Conservation (phyloP, 2,797 vertebrate genomes). For the Hippoglossus hippoglossus region DNA sequence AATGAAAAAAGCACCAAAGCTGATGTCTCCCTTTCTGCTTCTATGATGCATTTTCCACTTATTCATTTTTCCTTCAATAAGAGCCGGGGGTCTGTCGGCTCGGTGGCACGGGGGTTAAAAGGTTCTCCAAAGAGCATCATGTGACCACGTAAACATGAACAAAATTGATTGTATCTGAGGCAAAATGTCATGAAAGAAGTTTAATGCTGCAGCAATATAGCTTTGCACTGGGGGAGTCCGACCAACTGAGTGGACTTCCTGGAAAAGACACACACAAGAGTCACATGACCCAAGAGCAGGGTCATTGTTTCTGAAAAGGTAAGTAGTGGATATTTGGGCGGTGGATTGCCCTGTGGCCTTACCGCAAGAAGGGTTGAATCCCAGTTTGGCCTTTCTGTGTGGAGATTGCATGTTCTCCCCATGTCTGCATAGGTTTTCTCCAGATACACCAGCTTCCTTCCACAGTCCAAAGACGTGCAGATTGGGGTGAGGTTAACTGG, state of each 20-base stretch:
- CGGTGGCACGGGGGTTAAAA: slow-evolving; percentile 13
- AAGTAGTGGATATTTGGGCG: too few relatives aligned
- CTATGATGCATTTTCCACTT: not conserved
- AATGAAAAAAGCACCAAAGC: not conserved
- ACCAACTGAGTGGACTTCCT: slow-evolving; percentile 1
- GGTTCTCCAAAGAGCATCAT: slow-evolving; percentile 22
- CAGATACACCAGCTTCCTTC: too few relatives aligned
- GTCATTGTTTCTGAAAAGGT: not conserved
- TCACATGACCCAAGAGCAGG: not conserved
- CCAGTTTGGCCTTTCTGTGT: too few relatives aligned
- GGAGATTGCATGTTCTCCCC: too few relatives aligned
- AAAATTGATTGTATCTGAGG: slow-evolving; percentile 49
- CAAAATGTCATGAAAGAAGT: slow-evolving; percentile 45
- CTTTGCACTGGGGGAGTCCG: not conserved
- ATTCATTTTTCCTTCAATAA: slow-evolving; percentile 1
- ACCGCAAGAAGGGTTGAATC: too few relatives aligned
- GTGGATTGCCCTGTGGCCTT: too few relatives aligned
- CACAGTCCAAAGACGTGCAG: too few relatives aligned
- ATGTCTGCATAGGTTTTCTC: too few relatives aligned
- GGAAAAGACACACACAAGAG: not conserved
- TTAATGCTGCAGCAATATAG: slow-evolving; percentile 16
- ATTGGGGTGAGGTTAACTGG: too few relatives aligned
- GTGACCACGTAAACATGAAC: slow-evolving; percentile 51
- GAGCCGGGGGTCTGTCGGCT: not conserved
- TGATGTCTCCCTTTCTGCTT: not conserved